These are phyloP conservation scores for Leucophenga varia DNA, from an alignment of 1,140 invertebrate species.

Conservation along the genomic window DNA sequence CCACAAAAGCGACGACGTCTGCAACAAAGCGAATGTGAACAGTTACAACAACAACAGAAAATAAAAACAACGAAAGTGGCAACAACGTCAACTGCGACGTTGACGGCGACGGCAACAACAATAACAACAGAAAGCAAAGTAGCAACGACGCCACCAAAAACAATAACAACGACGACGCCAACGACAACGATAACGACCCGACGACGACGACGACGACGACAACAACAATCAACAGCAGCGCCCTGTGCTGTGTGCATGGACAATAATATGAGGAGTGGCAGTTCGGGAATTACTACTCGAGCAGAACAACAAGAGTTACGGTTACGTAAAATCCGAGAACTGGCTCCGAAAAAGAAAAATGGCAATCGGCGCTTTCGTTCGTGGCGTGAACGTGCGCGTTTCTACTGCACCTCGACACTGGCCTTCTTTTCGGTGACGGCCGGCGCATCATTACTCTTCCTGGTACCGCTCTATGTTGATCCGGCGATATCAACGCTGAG, in stretches of 20 bases:
- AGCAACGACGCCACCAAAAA: conserved; percentile 2
- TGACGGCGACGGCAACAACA: conserved; percentile 12
- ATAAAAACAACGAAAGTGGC: conserved; percentile 16
- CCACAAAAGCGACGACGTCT: conserved; percentile 3
- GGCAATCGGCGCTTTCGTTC: conserved; percentile 64
- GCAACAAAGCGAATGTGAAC: not conserved
- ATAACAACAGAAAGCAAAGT: conserved; percentile 9
- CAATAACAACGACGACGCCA: conserved; percentile 13
- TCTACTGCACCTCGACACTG: conserved; percentile 77
- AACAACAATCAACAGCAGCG: conserved; percentile 46
- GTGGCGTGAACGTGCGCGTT: conserved; percentile 73
- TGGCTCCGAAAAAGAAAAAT: conserved; percentile 61
- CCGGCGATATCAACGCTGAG: conserved; percentile 84
- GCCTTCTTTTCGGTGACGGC: conserved; percentile 77
- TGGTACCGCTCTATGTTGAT: conserved; percentile 85
- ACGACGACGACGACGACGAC: conserved; percentile 31
- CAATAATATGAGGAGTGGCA: conserved; percentile 79
- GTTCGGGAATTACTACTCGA: conserved; percentile 82
- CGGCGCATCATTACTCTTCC: conserved; percentile 78
- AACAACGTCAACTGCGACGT: conserved; percentile 14
- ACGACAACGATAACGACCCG: conserved; percentile 17
- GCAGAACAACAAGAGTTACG: conserved; percentile 68
- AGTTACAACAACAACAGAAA: not conserved
- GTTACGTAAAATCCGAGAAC: conserved; percentile 69
- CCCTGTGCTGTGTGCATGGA: conserved; percentile 56